Evolutionary conservation across 2,888 invertebrate species (phyloP), one percentile per base, ranked within the genome.

Genomic region (Tineola bisselliella): DNA sequence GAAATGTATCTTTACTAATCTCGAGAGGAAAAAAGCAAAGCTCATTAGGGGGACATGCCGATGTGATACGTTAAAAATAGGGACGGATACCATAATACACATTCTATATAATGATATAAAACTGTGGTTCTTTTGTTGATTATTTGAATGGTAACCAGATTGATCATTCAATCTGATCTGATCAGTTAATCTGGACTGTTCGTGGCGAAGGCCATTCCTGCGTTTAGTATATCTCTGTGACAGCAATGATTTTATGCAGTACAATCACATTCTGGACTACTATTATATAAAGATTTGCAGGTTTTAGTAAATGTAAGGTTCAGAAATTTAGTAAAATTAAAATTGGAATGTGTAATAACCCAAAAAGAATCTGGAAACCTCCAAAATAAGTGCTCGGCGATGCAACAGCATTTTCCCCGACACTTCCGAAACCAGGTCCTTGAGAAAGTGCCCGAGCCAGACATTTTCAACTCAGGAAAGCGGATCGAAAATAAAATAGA

Each of bases 401-500:
- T 54, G 54, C 54, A 18, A 25, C 54, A 25, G 54, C 18, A 54
- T 54, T 54, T 54, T 25, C 54, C 17, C 33, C 33, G 19, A 58
- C 58, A 58, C 58, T 58, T 58, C 58, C 58, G 31, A 33, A 58
- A 33, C 58, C 58, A 19, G 31, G 33, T 30, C 13, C 58, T 58
- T 33, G 58, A 58, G 58, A 58, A 58, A 58, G 33, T 58, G 58
- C 58, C 75, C 69, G 76, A 74, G 76, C 81, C 80, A 84, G 86
- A 86, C 86, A 77, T 76, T 84, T 77, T 79, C 74, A 75, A 75
- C 75, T 77, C 69, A 73, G 77, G 75, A 72, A 79, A 80, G 75
- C 77, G 83, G 79, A 84, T 86, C 78, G 79, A 83, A 82, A 86
- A 84, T 81, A 83, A 74, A 81, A 70, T 70, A 77, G 76, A 81